Percentiles rank a stretch among this genome's conserved stretches.
Conservation (phyloP, 2,888 invertebrate genomes). For the Cylindroiulus punctatus region DNA sequence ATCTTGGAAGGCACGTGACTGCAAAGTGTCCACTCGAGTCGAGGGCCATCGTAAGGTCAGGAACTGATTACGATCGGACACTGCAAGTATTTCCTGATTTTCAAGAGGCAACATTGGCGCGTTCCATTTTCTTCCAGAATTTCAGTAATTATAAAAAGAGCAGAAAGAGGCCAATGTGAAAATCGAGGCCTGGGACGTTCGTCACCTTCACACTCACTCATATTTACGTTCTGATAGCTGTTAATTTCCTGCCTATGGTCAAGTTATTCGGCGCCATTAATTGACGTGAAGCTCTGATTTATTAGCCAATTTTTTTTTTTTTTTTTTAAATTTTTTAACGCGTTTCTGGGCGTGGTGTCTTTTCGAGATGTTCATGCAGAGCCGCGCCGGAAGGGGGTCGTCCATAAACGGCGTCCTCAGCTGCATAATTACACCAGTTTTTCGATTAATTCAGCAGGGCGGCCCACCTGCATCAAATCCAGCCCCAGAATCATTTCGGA, state of each 20-base stretch:
- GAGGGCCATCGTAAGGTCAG: not conserved
- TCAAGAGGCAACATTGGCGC: not conserved
- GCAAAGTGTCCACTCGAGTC: not conserved
- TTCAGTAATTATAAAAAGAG: not conserved
- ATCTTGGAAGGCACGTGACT: too few relatives aligned
- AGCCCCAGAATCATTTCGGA: not conserved
- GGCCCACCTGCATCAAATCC: not conserved
- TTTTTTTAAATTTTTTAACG: not conserved
- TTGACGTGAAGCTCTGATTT: not conserved
- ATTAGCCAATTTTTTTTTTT: too few relatives aligned
- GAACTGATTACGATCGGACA: not conserved
- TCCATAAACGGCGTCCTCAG: not conserved
- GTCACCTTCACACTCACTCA: not conserved
- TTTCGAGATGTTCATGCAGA: not conserved
- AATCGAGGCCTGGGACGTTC: not conserved
- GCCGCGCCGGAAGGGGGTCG: not conserved
- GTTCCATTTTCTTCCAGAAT: not conserved
- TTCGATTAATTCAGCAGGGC: not conserved
- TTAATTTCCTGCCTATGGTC: not conserved
- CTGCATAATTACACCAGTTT: not conserved
- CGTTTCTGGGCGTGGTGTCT: not conserved
- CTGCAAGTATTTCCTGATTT: not conserved
- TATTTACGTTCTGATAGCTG: not conserved
- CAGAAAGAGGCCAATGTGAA: not conserved
- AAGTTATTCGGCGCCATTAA: not conserved